Conservation (phyloP, 2,797 vertebrate species). For the Spondyliosoma cantharus region DNA sequence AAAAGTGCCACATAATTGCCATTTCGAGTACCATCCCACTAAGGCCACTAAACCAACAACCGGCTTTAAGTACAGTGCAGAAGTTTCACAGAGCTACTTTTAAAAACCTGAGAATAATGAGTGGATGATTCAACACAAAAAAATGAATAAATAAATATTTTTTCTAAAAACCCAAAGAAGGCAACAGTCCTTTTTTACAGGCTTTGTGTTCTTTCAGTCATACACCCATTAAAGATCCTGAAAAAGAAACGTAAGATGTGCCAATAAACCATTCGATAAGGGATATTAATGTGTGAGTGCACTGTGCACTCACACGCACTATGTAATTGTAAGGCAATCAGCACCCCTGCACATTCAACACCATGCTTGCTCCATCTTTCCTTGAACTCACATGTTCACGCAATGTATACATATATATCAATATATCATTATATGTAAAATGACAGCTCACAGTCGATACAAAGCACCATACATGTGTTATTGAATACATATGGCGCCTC, state of each 20-base stretch:
- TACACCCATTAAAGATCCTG: constrained; percentile 18
- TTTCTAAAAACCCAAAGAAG: not conserved
- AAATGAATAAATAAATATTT: too few relatives aligned
- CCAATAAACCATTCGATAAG: constrained; percentile 26
- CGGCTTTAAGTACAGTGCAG: too few relatives aligned
- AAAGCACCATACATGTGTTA: constrained; percentile 20
- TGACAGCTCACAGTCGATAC: constrained; percentile 28
- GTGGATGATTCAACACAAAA: constrained; percentile 9
- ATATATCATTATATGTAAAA: constrained; percentile 7
- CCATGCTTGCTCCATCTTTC: not conserved
- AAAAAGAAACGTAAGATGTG: constrained; percentile 7
- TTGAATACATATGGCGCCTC: constrained; percentile 11
- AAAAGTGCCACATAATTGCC: too few relatives aligned
- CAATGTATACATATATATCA: too few relatives aligned
- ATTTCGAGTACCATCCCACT: too few relatives aligned
- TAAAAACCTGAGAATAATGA: not conserved
- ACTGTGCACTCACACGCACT: too few relatives aligned
- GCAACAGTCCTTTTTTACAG: constrained; percentile 11
- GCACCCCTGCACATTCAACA: constrained; percentile 25
- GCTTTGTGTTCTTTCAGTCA: not conserved
- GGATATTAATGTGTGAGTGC: constrained; percentile 24
- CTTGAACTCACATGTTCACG: constrained; percentile 13
- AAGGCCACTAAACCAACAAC: too few relatives aligned
- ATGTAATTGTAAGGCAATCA: constrained; percentile 12
- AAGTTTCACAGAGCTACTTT: too few relatives aligned